phyloP scores from a whole-genome alignment of 2,888 invertebrate genomes.

The Thymelicus lineola region DNA sequence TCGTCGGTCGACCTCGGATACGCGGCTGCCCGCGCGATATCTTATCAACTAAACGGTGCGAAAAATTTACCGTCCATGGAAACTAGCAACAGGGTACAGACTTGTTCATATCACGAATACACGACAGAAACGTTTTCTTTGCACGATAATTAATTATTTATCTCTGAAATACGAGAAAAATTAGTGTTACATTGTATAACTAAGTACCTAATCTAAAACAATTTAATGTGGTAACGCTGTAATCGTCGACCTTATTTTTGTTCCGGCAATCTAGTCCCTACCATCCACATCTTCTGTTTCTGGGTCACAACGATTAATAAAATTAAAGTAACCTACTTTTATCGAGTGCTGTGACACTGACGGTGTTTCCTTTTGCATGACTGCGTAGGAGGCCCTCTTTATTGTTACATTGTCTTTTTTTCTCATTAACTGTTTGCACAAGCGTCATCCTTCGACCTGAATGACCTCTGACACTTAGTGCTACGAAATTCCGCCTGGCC shows the following conservation, averaged over 20 bases:
- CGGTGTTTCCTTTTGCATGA: slow-evolving; percentile 65
- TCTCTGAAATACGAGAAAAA: no score
- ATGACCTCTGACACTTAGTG: slow-evolving; percentile 16
- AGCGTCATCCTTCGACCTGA: slow-evolving; percentile 21
- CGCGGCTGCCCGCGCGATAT: slow-evolving; percentile 70
- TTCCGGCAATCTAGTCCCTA: slow-evolving; percentile 45
- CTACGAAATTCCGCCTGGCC: slow-evolving; percentile 29
- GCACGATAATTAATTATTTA: no score
- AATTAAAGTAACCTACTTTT: slow-evolving; percentile 80
- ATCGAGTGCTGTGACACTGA: slow-evolving; percentile 76
- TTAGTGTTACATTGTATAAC: not conserved
- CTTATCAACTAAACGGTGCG: slow-evolving; percentile 63
- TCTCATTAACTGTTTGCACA: slow-evolving; percentile 9
- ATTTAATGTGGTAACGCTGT: slow-evolving; percentile 8
- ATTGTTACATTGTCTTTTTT: slow-evolving; percentile 31
- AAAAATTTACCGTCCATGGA: slow-evolving; percentile 52
- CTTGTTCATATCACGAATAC: slow-evolving; percentile 3
- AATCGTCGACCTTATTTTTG: slow-evolving; percentile 43
- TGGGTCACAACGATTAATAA: slow-evolving; percentile 73
- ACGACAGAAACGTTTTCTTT: no score
- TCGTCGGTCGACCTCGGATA: slow-evolving; percentile 78
- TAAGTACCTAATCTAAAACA: slow-evolving; percentile 6
- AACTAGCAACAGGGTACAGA: not conserved
- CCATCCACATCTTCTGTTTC: slow-evolving; percentile 67
- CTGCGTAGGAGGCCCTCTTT: slow-evolving; percentile 33